Percentiles rank a stretch among this genome's conserved stretches.
Conservation (phyloP, 1,140 invertebrate genomes). For the Pararge aegeria region DNA sequence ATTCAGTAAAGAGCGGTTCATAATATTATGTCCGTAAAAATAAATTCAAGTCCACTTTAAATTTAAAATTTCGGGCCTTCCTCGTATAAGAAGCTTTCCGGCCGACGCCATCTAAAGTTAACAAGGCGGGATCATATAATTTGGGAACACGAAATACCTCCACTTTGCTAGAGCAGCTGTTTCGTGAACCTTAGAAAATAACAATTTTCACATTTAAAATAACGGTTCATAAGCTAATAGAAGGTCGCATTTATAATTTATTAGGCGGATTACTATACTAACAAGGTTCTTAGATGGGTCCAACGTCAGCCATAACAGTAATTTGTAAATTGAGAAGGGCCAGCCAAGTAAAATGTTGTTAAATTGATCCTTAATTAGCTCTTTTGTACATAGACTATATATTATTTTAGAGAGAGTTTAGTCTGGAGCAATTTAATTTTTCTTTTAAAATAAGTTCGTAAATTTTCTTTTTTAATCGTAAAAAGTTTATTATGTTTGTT, state of each 20-base stretch:
- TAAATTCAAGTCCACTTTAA: constrained; percentile 21
- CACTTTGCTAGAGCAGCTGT: constrained; percentile 39
- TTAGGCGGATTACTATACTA: constrained; percentile 43
- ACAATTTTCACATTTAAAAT: constrained; percentile 68
- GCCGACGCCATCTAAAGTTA: constrained; percentile 38
- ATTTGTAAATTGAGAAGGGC: constrained; percentile 62
- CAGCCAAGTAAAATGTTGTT: constrained; percentile 51
- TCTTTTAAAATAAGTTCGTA: too few species aligned
- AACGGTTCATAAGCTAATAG: constrained; percentile 32
- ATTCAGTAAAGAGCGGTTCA: not conserved
- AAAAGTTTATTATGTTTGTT: too few species aligned
- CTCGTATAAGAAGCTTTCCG: constrained; percentile 16
- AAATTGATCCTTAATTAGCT: constrained; percentile 52
- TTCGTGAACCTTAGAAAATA: constrained; percentile 42
- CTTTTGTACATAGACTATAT: not conserved
- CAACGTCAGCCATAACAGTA: constrained; percentile 49
- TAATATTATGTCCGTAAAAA: constrained; percentile 14
- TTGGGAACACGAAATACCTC: constrained; percentile 40
- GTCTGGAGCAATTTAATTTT: too few species aligned
- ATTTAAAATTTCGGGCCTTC: constrained; percentile 20
- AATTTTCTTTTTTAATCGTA: too few species aligned
- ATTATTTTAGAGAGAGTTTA: too few species aligned
- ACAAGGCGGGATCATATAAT: constrained; percentile 60
- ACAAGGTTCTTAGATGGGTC: constrained; percentile 37
- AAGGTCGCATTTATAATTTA: constrained; percentile 48